Evolutionary conservation across 2,113 vertebrate genomes (phyloP), one percentile per base, ranked within the genome.

Genomic region (Chiloscyllium plagiosum): DNA sequence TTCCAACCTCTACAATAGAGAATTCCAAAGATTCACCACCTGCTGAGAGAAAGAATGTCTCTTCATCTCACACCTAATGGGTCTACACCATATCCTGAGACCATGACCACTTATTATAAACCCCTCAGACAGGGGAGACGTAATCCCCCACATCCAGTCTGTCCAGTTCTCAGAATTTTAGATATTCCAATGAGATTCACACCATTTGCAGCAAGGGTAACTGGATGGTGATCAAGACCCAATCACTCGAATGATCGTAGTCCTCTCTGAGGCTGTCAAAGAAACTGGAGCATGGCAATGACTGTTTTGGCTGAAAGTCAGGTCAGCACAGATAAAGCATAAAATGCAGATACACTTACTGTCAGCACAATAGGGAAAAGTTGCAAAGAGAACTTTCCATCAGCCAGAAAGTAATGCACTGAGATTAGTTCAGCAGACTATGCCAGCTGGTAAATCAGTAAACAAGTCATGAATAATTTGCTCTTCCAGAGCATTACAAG

Each of bases 401-500:
- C 72, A 76, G 80, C 37, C 15, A 17, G 76, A 80, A 80, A 37
- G 33, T 80, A 37, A 80, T 37, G 85, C 42, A 52, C 24, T 29
- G 92, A 94, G 33, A 94, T 20, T 69, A 22, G 92, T 94, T 66
- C 66, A 68, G 92, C 92, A 94, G n/a, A 69, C 92, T 69, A 52
- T 69, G 92, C 92, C 92, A 94, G 92, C 61, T 94, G 86, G 92
- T 69, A 22, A 94, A 94, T 94, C 65, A 69, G 92, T 69, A 94
- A 94, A 94, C 37, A 94, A 94, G 66, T 69, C 61, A 37, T 42
- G 92, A 94, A 94, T 94, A 66, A 94, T 94, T 94, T 94, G 92
- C 66, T 94, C 92, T 47, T n/a, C 37, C n/a, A 66, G n/a, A 89
- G 86, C 26, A 33, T 89, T 56, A 89, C 47, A 94, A 94, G 61